Percentiles rank a stretch among this genome's conserved stretches.
Conservation (phyloP, 2,113 vertebrate genomes). For the Antigone vipio region DNA sequence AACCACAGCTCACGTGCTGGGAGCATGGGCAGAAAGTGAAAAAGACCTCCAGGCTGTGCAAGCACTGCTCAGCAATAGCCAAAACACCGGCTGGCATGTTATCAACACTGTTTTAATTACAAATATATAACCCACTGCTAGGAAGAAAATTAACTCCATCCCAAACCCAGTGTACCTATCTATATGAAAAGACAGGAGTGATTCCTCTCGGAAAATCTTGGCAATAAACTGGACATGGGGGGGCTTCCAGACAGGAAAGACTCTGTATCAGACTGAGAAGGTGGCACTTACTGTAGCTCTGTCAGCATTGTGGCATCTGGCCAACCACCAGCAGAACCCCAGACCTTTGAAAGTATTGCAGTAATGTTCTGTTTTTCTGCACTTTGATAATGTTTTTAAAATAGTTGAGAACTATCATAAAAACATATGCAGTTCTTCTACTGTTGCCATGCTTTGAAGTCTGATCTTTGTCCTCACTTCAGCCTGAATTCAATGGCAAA, state of each 20-base stretch:
- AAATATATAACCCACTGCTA: rapidly evolving
- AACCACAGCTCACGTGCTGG: background rate
- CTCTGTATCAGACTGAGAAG: background rate
- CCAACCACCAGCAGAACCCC: background rate
- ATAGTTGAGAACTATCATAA: background rate
- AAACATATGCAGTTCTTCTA: background rate
- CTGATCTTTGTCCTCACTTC: background rate
- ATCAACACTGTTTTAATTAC: background rate
- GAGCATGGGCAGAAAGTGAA: background rate
- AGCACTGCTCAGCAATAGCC: background rate
- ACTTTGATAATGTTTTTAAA: background rate
- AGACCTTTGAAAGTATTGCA: background rate
- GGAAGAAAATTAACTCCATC: background rate
- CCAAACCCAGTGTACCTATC: background rate
- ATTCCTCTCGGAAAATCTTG: background rate
- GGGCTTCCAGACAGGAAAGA: background rate
- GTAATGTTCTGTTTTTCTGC: background rate
- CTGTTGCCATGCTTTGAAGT: background rate
- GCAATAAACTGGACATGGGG: background rate
- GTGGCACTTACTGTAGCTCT: background rate
- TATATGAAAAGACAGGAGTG: background rate
- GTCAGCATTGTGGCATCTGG: background rate
- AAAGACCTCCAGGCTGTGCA: background rate
- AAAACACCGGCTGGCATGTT: background rate
- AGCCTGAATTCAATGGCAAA: background rate